These are phyloP conservation scores for Epistrophe eligans DNA, from an alignment of 2,888 invertebrate species.

Conservation along the genomic window DNA sequence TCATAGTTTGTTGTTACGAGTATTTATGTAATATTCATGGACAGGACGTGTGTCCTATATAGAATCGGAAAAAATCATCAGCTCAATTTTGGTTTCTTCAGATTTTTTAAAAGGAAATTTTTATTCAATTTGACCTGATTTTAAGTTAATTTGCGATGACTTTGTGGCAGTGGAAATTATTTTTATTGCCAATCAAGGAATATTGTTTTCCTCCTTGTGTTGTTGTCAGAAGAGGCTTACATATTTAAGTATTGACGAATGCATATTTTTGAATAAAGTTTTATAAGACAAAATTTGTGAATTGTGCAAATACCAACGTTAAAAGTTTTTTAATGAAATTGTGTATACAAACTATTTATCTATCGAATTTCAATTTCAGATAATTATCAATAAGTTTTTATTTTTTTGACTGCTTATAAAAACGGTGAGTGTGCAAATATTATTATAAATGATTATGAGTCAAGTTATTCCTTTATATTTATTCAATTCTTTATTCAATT, in stretches of 20 bases:
- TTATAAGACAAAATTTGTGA: too few species aligned
- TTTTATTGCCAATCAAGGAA: slow-evolving; percentile 1
- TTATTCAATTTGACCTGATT: neutral
- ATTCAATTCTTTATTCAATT: too few species aligned
- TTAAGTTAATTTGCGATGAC: neutral
- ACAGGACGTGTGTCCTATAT: neutral
- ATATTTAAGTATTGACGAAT: neutral
- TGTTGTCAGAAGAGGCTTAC: neutral
- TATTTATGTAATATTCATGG: neutral
- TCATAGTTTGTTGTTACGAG: slow-evolving; percentile 32
- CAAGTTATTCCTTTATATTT: too few species aligned
- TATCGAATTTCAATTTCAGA: too few species aligned
- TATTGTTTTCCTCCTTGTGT: neutral
- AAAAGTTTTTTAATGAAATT: too few species aligned
- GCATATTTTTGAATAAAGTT: too few species aligned
- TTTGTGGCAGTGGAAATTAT: neutral
- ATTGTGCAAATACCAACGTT: too few species aligned
- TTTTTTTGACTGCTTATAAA: too few species aligned
- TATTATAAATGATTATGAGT: too few species aligned
- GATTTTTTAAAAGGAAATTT: neutral
- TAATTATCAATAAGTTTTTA: too few species aligned
- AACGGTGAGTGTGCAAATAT: too few species aligned
- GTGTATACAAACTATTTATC: too few species aligned
- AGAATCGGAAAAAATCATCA: neutral
- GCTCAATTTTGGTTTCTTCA: neutral